Percentiles rank a stretch among this genome's conserved stretches.
These are phyloP conservation scores for Athene cunicularia DNA, from an alignment of 2,113 vertebrate genomes.

Conservation along the genomic window DNA sequence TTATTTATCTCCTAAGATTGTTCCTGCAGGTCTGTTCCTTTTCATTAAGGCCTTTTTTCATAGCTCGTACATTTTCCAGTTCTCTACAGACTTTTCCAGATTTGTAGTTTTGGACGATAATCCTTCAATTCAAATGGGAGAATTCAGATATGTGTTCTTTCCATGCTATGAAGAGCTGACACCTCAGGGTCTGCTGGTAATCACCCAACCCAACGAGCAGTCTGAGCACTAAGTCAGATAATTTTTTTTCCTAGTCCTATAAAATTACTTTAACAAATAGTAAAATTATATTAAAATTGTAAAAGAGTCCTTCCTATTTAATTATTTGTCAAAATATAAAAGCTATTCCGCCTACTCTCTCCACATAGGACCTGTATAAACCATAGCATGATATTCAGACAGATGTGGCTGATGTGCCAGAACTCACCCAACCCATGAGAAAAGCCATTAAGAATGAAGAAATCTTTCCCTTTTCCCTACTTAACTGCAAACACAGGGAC, in stretches of 20 bases:
- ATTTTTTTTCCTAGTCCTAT: too few relatives aligned
- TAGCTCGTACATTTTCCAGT: background rate
- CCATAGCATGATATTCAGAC: background rate
- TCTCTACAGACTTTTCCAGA: background rate
- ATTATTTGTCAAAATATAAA: background rate
- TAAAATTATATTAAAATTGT: background rate
- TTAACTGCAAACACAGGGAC: background rate
- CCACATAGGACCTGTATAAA: background rate
- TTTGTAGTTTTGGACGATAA: background rate
- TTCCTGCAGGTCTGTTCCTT: background rate
- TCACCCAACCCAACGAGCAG: fast-evolving
- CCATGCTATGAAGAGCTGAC: background rate
- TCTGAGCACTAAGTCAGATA: background rate
- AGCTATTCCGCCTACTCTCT: background rate
- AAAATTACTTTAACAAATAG: background rate
- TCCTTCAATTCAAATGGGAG: background rate
- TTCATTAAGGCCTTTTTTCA: background rate
- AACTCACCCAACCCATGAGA: background rate
- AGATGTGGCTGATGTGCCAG: background rate
- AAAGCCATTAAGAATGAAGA: conserved; percentile 8
- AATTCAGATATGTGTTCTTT: background rate
- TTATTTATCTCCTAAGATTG: background rate
- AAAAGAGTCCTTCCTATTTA: background rate
- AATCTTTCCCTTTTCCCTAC: background rate
- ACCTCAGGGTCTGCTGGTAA: background rate